Evolutionary conservation across 2,888 invertebrate genomes (phyloP).

Genomic region (Cephonodes hylas): DNA sequence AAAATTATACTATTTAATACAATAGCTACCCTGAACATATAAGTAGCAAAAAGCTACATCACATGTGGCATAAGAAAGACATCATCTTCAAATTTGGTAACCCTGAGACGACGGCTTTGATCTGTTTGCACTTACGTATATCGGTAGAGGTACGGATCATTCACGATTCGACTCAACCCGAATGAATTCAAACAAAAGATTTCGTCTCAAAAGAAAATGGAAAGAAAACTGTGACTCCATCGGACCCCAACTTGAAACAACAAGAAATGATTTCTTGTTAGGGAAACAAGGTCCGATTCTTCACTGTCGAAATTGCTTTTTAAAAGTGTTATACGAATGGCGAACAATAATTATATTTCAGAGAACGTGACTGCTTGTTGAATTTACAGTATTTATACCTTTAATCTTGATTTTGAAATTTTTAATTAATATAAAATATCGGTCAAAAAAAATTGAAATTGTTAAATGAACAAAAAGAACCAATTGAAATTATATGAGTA

Average conservation of each 20-base stretch:
- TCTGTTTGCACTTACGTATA: slow-evolving; percentile 39
- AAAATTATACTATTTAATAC: not conserved
- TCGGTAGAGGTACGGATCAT: slow-evolving; percentile 27
- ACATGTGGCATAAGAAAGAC: not conserved
- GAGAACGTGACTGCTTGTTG: too few relatives aligned
- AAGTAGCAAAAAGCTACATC: not conserved
- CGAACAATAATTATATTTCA: too few relatives aligned
- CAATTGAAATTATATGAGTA: not conserved
- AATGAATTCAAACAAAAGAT: slow-evolving; percentile 27
- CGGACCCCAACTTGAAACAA: not conserved
- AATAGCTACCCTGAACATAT: not conserved
- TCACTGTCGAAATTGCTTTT: not conserved
- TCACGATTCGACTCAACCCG: slow-evolving; percentile 29
- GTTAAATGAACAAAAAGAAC: not conserved
- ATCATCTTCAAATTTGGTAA: not conserved
- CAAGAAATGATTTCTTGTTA: not conserved
- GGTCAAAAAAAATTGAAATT: too few relatives aligned
- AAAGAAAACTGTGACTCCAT: slow-evolving; percentile 16
- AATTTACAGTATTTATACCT: too few relatives aligned
- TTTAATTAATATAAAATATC: too few relatives aligned
- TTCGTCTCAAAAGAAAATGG: slow-evolving; percentile 21
- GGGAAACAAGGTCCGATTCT: not conserved
- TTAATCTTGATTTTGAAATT: too few relatives aligned
- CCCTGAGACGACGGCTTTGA: slow-evolving; percentile 31
- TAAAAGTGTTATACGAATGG: too few relatives aligned